These are phyloP conservation scores for Allobates femoralis DNA, from an alignment of 2,797 vertebrate species.

Conservation along the genomic window DNA sequence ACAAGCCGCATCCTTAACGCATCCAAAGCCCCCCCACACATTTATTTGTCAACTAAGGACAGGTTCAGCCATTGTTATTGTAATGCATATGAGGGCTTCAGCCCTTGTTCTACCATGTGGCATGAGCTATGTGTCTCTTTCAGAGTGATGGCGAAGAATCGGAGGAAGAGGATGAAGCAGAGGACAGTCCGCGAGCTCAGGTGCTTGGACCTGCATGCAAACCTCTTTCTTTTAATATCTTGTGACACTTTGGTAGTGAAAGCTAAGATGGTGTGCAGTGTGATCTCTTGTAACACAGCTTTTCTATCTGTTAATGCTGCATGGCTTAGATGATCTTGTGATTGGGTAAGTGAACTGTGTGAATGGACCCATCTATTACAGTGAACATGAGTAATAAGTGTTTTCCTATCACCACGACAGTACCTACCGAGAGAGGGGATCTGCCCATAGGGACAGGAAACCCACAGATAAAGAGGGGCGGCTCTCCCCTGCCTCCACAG, in stretches of 20 bases:
- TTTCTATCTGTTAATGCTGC: constrained; percentile 54
- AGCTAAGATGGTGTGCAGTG: not conserved
- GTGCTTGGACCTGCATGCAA: constrained; percentile 39
- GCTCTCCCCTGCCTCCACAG: no score
- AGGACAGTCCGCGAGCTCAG: constrained; percentile 41
- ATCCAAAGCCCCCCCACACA: no score
- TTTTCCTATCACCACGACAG: no score
- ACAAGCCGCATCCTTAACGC: no score
- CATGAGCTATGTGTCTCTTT: not conserved
- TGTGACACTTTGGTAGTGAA: not conserved
- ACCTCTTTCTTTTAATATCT: not conserved
- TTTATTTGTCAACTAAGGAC: no score
- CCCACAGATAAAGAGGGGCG: no score
- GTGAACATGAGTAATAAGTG: not conserved
- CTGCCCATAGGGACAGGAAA: no score
- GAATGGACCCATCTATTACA: not conserved
- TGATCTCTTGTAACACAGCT: constrained; percentile 12
- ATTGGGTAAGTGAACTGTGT: constrained; percentile 41
- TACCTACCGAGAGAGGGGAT: no score
- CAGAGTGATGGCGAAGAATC: constrained; percentile 59
- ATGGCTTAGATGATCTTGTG: constrained; percentile 9
- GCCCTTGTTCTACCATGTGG: no score
- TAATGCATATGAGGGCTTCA: no score
- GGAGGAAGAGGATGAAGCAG: constrained; percentile 50
- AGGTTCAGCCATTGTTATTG: no score